Conservation (phyloP, 30 jellyfish, hydroid and myxozoan genomes). For the Mastigias papua region DNA sequence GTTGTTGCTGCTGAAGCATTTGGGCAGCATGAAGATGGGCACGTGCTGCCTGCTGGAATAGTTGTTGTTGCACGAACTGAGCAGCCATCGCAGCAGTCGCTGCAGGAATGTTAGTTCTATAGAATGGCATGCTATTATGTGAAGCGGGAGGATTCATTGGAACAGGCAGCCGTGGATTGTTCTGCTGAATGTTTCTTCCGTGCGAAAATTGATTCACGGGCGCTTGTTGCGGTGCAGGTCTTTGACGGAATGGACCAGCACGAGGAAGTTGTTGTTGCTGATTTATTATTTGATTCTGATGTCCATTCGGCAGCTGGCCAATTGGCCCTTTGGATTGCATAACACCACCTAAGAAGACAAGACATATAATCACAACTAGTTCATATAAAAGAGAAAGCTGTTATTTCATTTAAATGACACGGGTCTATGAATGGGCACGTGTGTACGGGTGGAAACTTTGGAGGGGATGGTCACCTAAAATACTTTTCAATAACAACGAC, state of each 20-base stretch:
- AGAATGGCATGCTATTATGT: constrained; percentile 28
- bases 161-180: constrained; percentile 65
- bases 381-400: too few species aligned
- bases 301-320: constrained; percentile 52
- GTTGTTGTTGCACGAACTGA: constrained; percentile 60
- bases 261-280: constrained; percentile 18
- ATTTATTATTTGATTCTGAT: constrained; percentile 38
- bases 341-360: constrained; percentile 23
- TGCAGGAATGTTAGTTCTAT: constrained; percentile 57
- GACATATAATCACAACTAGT: background rate
- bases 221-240: constrained; percentile 26
- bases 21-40: constrained; percentile 82
- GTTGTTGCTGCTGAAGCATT: constrained; percentile 87
- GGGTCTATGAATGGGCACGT: too few species aligned
- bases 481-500: too few species aligned
- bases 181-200: constrained; percentile 25
- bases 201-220: constrained; percentile 14
- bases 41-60: constrained; percentile 68
- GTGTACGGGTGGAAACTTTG: too few species aligned
- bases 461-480: too few species aligned
- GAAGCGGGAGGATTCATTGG: constrained; percentile 72
- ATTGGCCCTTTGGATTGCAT: constrained; percentile 36
- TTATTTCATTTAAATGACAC: too few species aligned
- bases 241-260: background rate
- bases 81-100: constrained; percentile 75